phyloP scores from a whole-genome alignment of 2,797 vertebrate species.

The Enteromius trimaculatus region DNA sequence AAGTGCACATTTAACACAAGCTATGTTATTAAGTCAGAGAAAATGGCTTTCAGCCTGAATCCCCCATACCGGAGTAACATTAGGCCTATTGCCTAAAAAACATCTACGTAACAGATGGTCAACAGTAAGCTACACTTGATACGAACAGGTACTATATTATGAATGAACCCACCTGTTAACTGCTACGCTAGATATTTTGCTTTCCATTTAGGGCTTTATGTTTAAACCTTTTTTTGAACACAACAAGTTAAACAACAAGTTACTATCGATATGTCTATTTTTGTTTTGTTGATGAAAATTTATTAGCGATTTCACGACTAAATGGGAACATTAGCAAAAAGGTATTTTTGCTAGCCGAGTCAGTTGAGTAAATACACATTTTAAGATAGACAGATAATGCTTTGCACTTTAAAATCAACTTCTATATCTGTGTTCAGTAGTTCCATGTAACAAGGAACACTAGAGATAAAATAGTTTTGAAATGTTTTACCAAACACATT shows the following conservation, averaged over 20 bases:
- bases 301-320: not conserved
- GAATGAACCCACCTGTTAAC: not conserved
- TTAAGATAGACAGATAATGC: not conserved
- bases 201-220: not conserved
- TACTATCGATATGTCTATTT: not conserved
- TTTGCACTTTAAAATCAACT: not conserved
- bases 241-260: too few species aligned
- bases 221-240: too few species aligned
- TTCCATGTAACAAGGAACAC: not conserved
- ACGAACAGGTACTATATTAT: not conserved
- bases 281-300: not conserved
- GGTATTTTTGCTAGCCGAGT: not conserved
- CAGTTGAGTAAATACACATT: not conserved
- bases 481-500: not conserved
- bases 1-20: slow-evolving; percentile 33
- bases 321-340: not conserved
- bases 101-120: not conserved
- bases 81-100: not conserved
- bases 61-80: not conserved
- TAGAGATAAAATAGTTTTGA: not conserved
- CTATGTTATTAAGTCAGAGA: slow-evolving; percentile 22
- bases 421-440: not conserved
- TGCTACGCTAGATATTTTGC: not conserved
- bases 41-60: slow-evolving; percentile 22
- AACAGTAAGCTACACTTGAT: not conserved